Percentiles rank a stretch among this genome's conserved stretches.
Conservation (phyloP, 1,140 invertebrate genomes). For the Drosophila pruinosa region DNA sequence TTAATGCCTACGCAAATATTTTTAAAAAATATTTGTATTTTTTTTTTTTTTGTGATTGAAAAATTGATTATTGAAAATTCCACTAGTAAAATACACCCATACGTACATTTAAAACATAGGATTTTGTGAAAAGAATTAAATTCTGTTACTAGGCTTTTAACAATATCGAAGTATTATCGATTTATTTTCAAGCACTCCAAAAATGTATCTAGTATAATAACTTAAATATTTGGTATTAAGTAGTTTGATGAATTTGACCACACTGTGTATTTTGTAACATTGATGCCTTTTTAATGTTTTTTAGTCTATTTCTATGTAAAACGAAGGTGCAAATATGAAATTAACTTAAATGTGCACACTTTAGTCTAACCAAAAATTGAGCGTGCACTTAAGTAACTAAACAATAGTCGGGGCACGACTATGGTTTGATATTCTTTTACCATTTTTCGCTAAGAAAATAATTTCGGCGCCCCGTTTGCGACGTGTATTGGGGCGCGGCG, state of each 20-base stretch:
- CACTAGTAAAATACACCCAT: no score
- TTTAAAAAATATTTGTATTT: no score
- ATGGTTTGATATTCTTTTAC: conserved; percentile 23
- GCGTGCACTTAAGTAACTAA: conserved; percentile 29
- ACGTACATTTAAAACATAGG: no score
- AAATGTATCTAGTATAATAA: neutral
- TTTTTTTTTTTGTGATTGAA: no score
- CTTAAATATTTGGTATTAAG: neutral
- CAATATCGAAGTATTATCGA: no score
- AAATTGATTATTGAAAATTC: no score
- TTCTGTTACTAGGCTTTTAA: no score
- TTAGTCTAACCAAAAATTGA: conserved; percentile 41
- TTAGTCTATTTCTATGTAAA: conserved; percentile 72
- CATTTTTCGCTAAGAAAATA: conserved; percentile 42
- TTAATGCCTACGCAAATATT: no score
- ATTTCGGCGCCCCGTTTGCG: conserved; percentile 54
- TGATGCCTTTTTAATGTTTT: conserved; percentile 56
- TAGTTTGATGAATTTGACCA: neutral
- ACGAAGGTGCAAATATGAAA: conserved; percentile 48
- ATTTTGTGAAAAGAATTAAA: no score
- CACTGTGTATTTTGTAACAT: conserved; percentile 43
- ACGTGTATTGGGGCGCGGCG: conserved; percentile 67
- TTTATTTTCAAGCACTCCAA: neutral
- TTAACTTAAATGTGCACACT: conserved; percentile 48
- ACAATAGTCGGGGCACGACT: conserved; percentile 7